A percentile compares a stretch with the other conserved stretches of the same genome.
Evolutionary conservation across 2,797 vertebrate genomes (phyloP).

Genomic region (Coregonus sp.): DNA sequence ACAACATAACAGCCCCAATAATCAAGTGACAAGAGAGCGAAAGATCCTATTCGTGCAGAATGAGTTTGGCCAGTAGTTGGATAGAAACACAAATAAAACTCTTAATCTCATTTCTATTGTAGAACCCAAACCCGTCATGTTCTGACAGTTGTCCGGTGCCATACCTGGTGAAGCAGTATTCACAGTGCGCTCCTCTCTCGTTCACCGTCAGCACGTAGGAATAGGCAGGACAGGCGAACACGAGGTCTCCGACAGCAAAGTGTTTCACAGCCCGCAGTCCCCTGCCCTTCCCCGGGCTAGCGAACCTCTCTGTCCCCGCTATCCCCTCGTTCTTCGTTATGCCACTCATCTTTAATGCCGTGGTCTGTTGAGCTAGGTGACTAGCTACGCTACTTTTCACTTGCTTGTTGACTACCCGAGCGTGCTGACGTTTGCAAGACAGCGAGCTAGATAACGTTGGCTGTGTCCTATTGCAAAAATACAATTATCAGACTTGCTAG

Average conservation of each 20-base stretch:
- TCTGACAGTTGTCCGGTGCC: background rate
- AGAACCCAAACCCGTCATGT: background rate
- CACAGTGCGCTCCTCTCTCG: constrained; percentile 91
- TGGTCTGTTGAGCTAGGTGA: background rate
- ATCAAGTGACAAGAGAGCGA: background rate
- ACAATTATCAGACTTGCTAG: background rate
- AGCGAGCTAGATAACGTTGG: background rate
- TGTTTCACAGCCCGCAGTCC: constrained; percentile 82
- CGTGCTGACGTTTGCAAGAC: background rate
- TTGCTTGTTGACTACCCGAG: background rate
- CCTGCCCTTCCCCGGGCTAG: constrained; percentile 84
- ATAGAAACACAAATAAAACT: background rate
- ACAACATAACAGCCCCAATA: background rate
- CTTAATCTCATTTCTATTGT: background rate
- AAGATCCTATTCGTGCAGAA: background rate
- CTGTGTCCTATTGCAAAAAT: background rate
- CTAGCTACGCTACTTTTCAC: background rate
- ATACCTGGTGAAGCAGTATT: constrained; percentile 93
- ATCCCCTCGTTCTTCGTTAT: constrained; percentile 66
- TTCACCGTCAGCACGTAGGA: constrained; percentile 86
- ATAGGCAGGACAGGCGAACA: constrained; percentile 91
- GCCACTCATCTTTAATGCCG: background rate
- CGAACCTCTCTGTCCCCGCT: constrained; percentile 86
- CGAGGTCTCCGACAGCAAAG: constrained; percentile 86
- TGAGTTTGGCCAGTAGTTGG: background rate